Base-by-base conservation (phyloP, 2,113 vertebrate genomes). In the Syrmaticus mikado region DNA sequence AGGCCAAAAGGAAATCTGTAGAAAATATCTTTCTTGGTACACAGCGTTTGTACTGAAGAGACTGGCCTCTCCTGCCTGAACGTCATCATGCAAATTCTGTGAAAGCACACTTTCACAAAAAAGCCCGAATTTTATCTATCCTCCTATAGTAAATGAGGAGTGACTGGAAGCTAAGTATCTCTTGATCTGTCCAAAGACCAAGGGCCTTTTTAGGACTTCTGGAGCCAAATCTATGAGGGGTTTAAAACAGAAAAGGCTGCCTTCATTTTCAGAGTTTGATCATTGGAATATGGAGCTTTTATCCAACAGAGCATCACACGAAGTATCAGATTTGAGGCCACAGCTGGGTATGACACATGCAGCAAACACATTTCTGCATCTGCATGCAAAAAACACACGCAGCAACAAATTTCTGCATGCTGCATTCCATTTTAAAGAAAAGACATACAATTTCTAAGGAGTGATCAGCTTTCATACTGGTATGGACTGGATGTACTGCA, bases 251-350 rank as follows among this genome's bases (percentile, higher is more conserved):
- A 80, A 13, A 77, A 86, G 14, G 11, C 8, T 61, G 32, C 22
- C 38, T 75, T 81, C 14, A 18, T 46, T n/a, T 86, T 86, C 25
- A 52, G 25, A 55, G 0, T 60, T 48, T 50, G 21, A 9, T 67
- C 27, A 82, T 82, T 65, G 75, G 50, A 81, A 84, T 71, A 7
- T 11, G 24, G 0, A 0, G 5, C 0, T 68, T 73, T 78, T 60
- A 79, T 34, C 12, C 40, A 45, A 20, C 4, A 36, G 24, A 61
- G 6, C 36, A n/a, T 57, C 22, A 43, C 20, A 61, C 36, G 18
- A 10, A 14, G n/a, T 92, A 90, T 85, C 36, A 7, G 22, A 61
- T 70, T 77, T 0, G 5, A 70, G 30, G 55, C 10, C 8, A 7
- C 10, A 71, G 18, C 11, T 83, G 20, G 45, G 6, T 52, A 48